Base-by-base conservation (phyloP, 2,113 vertebrate species). In the Elephas maximus region DNA sequence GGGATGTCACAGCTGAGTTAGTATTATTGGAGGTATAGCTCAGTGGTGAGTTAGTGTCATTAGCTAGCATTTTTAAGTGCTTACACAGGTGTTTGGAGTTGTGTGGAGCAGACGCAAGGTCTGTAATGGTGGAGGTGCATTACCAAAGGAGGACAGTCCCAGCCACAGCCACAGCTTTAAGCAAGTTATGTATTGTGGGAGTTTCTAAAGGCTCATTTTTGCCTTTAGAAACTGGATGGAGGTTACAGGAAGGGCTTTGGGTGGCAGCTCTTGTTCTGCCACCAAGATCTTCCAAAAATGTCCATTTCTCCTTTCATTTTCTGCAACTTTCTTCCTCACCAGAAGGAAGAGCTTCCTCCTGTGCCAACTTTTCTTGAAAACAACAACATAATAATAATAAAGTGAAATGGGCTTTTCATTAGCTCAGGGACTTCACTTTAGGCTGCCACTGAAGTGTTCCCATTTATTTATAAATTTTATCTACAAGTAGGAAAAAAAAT, bases 401-500 rank as follows among this genome's bases (percentile, higher is more conserved):
- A 73, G 71, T 57, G n/a, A 77, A 81, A 94, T 78, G 11, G 9
- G 15, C 1, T 33, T 79, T 1, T 74, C 30, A 78, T 0, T 20
- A 65, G 15, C 5, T 21, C 63, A 94, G 82, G 79, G 15, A 57
- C 67, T 86, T 86, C 15, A 84, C n/a, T 60, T 63, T 84, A 84
- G 14, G 21, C 63, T 10, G 62, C 9, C 74, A 14, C 2, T 62
- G 37, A 94, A 65, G 21, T 20, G 18, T 8, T 63, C 15, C n/a
- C 62, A 80, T 93, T 90, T 53, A 88, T n/a, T 91, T 80, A 37
- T 60, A 78, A 89, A 95, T 71, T 8, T 74, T 85, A 87, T 44
- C 26, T 76, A 44, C n/a, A 88, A 90, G 24, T 86, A 86, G 96
- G 45, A 87, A 48, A 76, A 23, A 71, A 65, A 65, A 20, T 24